Evolutionary conservation across 2,797 vertebrate species (phyloP), one percentile per base, ranked within the genome.

Genomic region (Hapalemur alaotrensis): DNA sequence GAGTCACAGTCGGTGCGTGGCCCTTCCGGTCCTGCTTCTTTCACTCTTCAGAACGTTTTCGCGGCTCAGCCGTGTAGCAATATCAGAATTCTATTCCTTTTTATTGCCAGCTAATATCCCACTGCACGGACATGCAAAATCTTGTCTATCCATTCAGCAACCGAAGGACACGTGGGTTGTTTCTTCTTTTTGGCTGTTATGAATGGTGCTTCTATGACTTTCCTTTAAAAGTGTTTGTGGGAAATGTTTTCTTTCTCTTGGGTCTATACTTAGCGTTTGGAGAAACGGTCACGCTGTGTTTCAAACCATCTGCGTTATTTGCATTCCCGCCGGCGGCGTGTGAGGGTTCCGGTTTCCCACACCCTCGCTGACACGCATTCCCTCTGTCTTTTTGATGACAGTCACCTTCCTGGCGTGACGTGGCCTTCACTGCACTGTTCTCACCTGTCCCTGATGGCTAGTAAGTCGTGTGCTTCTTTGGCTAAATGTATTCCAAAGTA

Each of bases 1-100:
- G 65, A 48, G 22, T 22, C 78, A 22, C 0, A 7, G 9, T 0
- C 0, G 2, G 9, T 1, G 7, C 0, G 11, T 6, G 43, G 30
- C 13, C 80, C 78, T 38, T 7, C 2, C 15, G 4, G 63, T 25
- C n/a, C 1, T 12, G 57, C 69, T 25, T n/a, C 84, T 18, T 57
- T 57, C 57, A 5, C 22, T 30, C 6, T 5, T 20, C 69, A n/a
- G 20, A 28, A 32, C 0, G 1, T 23, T 4, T 22, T 12, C 20
- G 5, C 14, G 79, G 89, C 67, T 5, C 8, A 61, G 2, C 1
- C 30, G 30, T 0, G 1, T 25, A 72, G 69, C 14, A 1, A 20
- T n/a, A 4, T 35, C 23, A 18, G 75, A 32, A n/a, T 20, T 65
- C 8, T 4, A 11, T 25, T 18, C 32, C 43, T 65, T 32, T 41